Conservation (phyloP, 92 coral and sea anemone species). For the Epizoanthus rinbou region DNA sequence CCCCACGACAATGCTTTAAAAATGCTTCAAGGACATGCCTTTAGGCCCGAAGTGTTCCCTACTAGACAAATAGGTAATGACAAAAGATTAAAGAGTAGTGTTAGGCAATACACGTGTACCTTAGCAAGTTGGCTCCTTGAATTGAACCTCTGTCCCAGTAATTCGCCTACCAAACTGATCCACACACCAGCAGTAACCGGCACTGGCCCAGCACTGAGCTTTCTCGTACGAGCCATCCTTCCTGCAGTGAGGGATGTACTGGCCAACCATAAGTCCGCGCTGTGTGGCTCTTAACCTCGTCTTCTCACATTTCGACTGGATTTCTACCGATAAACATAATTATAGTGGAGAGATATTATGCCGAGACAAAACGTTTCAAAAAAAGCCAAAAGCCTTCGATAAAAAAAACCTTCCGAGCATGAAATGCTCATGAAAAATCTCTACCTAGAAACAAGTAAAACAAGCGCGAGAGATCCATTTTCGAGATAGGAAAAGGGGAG, state of each 20-base stretch:
- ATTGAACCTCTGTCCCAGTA: conserved; percentile 58
- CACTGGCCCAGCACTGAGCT: conserved; percentile 70
- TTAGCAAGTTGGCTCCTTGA: conserved; percentile 56
- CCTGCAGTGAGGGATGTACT: conserved; percentile 59
- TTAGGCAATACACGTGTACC: neutral
- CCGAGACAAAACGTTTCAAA: too few relatives aligned
- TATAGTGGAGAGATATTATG: too few relatives aligned
- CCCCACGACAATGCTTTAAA: too few relatives aligned
- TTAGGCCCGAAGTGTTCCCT: too few relatives aligned
- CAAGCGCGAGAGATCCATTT: too few relatives aligned
- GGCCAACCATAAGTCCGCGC: conserved; percentile 52
- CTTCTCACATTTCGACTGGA: conserved; percentile 54
- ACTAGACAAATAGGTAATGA: neutral
- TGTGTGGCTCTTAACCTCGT: conserved; percentile 50
- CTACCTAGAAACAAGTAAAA: too few relatives aligned
- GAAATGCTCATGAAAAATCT: too few relatives aligned
- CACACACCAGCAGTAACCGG: conserved; percentile 83
- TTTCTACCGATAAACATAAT: conserved; percentile 8
- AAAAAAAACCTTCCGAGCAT: too few relatives aligned
- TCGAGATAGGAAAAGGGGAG: too few relatives aligned
- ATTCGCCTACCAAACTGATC: conserved; percentile 46
- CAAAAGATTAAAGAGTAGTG: too few relatives aligned
- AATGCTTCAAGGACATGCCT: too few relatives aligned
- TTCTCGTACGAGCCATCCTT: conserved; percentile 60
- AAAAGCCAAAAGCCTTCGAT: too few relatives aligned